These are phyloP conservation scores for Gila robusta DNA, from an alignment of 2,797 vertebrate species.

Conservation along the genomic window DNA sequence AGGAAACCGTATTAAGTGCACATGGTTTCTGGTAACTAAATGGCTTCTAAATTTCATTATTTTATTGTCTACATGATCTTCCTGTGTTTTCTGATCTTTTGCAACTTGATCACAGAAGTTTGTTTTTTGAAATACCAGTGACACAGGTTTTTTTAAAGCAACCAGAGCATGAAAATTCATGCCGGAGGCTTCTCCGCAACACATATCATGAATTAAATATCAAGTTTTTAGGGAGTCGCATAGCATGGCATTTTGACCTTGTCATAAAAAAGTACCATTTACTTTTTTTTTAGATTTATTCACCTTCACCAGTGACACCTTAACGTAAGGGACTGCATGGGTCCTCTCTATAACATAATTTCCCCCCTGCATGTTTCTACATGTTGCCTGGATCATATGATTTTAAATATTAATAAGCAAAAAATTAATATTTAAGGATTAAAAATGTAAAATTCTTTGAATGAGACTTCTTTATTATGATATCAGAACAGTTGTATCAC, in stretches of 20 bases:
- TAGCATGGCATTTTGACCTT: not conserved
- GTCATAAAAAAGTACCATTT: not conserved
- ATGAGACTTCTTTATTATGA: not conserved
- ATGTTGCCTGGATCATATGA: not conserved
- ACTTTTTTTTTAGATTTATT: not conserved
- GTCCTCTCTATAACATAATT: not conserved
- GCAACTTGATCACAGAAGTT: constrained; percentile 5
- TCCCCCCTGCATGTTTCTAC: not conserved
- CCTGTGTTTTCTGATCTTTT: not conserved
- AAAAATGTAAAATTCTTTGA: not conserved
- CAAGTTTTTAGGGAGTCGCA: not conserved
- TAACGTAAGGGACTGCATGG: not conserved
- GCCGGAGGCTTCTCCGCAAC: not conserved
- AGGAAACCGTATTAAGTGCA: constrained; percentile 7
- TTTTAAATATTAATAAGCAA: not conserved
- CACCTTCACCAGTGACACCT: not conserved
- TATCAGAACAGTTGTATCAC: not conserved
- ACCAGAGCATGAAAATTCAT: not conserved
- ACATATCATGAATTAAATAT: not conserved
- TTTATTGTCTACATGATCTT: not conserved
- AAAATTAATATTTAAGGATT: not conserved
- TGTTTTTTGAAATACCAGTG: not conserved
- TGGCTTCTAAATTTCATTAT: not conserved
- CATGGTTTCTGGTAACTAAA: constrained; percentile 14
- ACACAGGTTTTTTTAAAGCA: not conserved